Percentiles rank a stretch among this genome's conserved stretches.
Conservation (phyloP, 2,888 invertebrate genomes). For the Coremacera marginata region DNA sequence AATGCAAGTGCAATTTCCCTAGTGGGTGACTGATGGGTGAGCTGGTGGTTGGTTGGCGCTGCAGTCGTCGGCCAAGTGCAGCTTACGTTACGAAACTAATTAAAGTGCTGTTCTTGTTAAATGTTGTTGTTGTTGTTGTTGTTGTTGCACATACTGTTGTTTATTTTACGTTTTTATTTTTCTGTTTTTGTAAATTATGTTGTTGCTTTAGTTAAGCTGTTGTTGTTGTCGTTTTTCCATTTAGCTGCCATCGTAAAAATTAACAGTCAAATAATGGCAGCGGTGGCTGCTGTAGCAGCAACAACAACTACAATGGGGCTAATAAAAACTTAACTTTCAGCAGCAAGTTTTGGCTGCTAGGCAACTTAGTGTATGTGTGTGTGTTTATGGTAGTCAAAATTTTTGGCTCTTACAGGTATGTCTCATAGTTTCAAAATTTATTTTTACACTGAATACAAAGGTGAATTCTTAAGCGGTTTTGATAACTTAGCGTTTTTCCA, state of each 20-base stretch:
- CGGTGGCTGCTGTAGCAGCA: background rate
- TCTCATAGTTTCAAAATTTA: no score
- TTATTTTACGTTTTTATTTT: background rate
- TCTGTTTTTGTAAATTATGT: background rate
- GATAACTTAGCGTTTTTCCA: background rate
- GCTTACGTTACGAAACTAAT: slow-evolving; percentile 25
- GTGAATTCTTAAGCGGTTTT: background rate
- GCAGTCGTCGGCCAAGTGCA: background rate
- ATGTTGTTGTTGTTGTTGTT: slow-evolving; percentile 9
- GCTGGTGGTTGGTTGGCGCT: background rate
- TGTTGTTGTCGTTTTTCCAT: background rate
- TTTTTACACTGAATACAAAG: no score
- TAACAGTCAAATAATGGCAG: background rate
- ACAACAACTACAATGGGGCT: background rate
- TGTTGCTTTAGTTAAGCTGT: background rate
- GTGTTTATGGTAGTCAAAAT: background rate
- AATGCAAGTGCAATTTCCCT: background rate
- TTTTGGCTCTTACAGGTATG: no score
- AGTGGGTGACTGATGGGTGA: background rate
- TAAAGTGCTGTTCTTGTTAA: slow-evolving; percentile 14
- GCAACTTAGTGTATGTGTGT: background rate
- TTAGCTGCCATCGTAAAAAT: background rate
- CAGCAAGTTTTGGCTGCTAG: background rate
- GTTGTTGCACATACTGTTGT: background rate
- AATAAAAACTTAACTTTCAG: background rate